Conservation (phyloP, 1,140 invertebrate species). For the Melipona quadrifasciata region DNA sequence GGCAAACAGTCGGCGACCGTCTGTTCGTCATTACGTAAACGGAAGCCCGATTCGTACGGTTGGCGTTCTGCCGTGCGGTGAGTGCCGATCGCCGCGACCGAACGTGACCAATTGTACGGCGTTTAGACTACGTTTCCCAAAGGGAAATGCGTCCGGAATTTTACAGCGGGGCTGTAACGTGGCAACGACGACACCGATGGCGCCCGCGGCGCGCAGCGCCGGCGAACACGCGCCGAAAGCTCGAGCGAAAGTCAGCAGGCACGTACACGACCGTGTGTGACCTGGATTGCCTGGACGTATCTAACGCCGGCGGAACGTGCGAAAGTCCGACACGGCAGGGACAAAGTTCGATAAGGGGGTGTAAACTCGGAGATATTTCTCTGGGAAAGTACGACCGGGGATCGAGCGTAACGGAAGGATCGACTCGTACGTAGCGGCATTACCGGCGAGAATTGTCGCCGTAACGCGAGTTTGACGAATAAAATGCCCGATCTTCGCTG, state of each 20-base stretch:
- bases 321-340: background rate
- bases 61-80: background rate
- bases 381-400: too few species aligned
- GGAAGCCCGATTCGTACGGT: background rate
- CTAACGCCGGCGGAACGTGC: background rate
- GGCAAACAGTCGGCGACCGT: background rate
- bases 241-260: slow-evolving; percentile 34
- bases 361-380: slow-evolving; percentile 19
- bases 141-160: slow-evolving; percentile 22
- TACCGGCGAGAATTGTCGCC: background rate
- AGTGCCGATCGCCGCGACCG: background rate
- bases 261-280: slow-evolving; percentile 21
- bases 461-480: background rate
- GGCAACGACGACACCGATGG: background rate
- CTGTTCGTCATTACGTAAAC: background rate
- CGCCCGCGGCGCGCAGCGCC: background rate
- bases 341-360: slow-evolving; percentile 13
- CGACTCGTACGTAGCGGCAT: background rate
- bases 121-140: slow-evolving; percentile 12
- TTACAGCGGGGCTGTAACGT: background rate
- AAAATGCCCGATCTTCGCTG: background rate
- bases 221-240: slow-evolving; percentile 13
- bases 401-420: background rate
- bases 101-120: slow-evolving; percentile 33
- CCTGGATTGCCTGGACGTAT: slow-evolving; percentile 42